These are phyloP conservation scores for Turritopsis rubra DNA, from an alignment of 30 jellyfish, hydroid and myxozoan genomes.

Conservation along the genomic window DNA sequence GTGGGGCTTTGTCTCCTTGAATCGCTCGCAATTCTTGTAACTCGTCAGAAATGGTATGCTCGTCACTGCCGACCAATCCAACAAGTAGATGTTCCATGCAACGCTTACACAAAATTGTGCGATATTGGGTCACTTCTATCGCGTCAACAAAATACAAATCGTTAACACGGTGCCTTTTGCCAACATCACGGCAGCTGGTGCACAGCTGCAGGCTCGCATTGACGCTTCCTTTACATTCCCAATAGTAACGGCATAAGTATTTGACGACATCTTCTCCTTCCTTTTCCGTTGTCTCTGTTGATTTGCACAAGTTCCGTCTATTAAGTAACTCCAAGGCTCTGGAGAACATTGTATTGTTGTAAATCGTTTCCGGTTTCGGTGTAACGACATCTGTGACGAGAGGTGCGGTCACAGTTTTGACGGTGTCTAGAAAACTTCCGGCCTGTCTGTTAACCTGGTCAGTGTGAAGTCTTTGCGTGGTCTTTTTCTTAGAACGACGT, in stretches of 20 bases:
- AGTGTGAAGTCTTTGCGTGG: background rate
- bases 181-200: background rate
- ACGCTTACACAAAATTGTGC: constrained; percentile 6
- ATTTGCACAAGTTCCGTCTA: background rate
- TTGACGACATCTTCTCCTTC: background rate
- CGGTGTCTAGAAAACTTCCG: background rate
- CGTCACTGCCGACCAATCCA: background rate
- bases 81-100: constrained; percentile 7
- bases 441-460: background rate
- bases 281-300: background rate
- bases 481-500: background rate
- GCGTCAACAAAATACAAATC: constrained; percentile 2
- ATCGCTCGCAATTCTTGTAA: background rate
- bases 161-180: background rate
- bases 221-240: constrained; percentile 5
- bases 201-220: constrained; percentile 1
- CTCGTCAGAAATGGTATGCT: background rate
- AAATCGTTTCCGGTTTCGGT: background rate
- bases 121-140: background rate
- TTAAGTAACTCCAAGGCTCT: constrained; percentile 10
- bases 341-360: background rate
- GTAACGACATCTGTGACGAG: background rate
- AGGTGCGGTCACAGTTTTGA: constrained; percentile 1
- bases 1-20: constrained; percentile 4
- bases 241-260: background rate